Conservation (phyloP, 2,113 vertebrate species). For the Sus scrofa region T2T-Sscrofa CM000822.6:51689001-51689500, state of each 20-base stretch:
- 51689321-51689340: too few relatives aligned
- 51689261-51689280: too few relatives aligned
- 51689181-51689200: slow-evolving; percentile 29
- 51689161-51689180: slow-evolving; percentile 39
- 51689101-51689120: neutral
- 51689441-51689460: too few relatives aligned
- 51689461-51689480: neutral
- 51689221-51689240: slow-evolving; percentile 38
- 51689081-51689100: slow-evolving; percentile 14
- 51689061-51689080: neutral
- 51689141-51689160: slow-evolving; percentile 28
- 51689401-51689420: too few relatives aligned
- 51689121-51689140: neutral
- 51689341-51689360: too few relatives aligned
- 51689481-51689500: slow-evolving; percentile 37
- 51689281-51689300: too few relatives aligned
- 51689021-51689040: neutral
- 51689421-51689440: too few relatives aligned
- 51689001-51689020: neutral
- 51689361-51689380: too few relatives aligned
- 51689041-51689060: neutral
- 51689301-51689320: too few relatives aligned
- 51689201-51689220: neutral
- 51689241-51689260: too few relatives aligned
- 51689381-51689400: too few relatives aligned